Percentiles rank a stretch among this genome's conserved stretches.
Evolutionary conservation across 1,140 invertebrate genomes (phyloP).

Genomic region (Glossosoma conforme): DNA sequence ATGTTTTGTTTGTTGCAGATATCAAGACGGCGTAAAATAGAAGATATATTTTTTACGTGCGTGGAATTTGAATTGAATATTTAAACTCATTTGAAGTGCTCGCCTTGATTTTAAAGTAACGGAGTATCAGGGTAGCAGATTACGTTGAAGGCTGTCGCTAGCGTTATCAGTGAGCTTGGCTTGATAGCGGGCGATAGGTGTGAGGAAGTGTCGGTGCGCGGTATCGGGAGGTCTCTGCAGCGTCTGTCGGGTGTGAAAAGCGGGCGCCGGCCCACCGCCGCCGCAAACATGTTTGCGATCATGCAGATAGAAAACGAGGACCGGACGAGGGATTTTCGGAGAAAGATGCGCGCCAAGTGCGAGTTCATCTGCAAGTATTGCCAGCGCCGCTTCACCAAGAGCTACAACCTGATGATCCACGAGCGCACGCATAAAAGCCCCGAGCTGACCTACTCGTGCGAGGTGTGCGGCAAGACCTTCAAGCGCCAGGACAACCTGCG

Average conservation of each 20-base stretch:
- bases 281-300: constrained; percentile 75
- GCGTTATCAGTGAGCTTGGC: too few species aligned
- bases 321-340: constrained; percentile 83
- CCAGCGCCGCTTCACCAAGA: constrained; percentile 97
- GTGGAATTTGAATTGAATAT: too few species aligned
- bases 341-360: constrained; percentile 91
- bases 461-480: constrained; percentile 98
- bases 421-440: constrained; percentile 96
- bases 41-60: too few species aligned
- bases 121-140: too few species aligned
- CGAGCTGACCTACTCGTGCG: constrained; percentile 96
- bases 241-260: too few species aligned
- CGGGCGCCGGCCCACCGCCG: constrained; percentile 41
- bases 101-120: too few species aligned
- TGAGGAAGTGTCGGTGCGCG: not conserved
- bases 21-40: too few species aligned
- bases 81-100: too few species aligned
- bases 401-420: constrained; percentile 99
- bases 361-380: constrained; percentile 99
- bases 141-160: too few species aligned
- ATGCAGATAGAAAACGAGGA: constrained; percentile 88
- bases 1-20: too few species aligned
- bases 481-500: constrained; percentile 94
- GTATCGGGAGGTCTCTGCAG: constrained; percentile 37
- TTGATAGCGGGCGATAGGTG: too few species aligned